Percentiles rank a stretch among this genome's conserved stretches.
These are phyloP conservation scores for Arizona elegans DNA, from an alignment of 2,113 vertebrate species.

Conservation along the genomic window DNA sequence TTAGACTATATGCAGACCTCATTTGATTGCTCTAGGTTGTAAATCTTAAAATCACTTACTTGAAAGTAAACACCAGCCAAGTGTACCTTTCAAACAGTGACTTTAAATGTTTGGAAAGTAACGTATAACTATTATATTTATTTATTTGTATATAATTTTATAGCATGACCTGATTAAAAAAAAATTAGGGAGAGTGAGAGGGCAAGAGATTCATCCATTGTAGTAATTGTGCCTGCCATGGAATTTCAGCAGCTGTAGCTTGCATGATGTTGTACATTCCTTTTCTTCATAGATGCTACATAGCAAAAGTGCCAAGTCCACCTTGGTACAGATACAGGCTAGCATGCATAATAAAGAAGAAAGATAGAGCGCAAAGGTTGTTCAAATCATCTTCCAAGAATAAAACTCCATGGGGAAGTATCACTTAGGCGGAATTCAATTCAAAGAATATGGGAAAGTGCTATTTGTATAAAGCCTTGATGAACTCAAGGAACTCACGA, in stretches of 20 bases:
- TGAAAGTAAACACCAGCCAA: not conserved
- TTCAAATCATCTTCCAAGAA: not conserved
- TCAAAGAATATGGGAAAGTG: constrained; percentile 45
- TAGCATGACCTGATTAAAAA: not conserved
- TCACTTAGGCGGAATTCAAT: constrained; percentile 29
- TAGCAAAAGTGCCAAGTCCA: not conserved
- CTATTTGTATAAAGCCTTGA: constrained; percentile 19
- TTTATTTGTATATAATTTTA: not conserved
- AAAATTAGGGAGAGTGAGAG: not conserved
- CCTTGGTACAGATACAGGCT: not conserved
- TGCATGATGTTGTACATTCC: not conserved
- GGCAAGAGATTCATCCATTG: not conserved
- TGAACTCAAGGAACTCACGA: not conserved
- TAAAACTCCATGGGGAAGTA: not conserved
- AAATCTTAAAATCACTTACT: not conserved
- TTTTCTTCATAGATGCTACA: not conserved
- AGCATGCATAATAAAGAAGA: not conserved
- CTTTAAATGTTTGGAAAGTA: not conserved
- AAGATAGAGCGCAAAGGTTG: not conserved
- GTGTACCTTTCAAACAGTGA: not conserved
- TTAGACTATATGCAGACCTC: not conserved
- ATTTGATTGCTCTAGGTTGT: not conserved
- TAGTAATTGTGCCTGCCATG: not conserved
- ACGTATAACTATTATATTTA: not conserved
- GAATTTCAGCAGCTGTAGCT: not conserved